Percentiles rank a stretch among this genome's conserved stretches.
Evolutionary conservation across 2,113 vertebrate genomes (phyloP).

Genomic region (Carassius carassius): DNA sequence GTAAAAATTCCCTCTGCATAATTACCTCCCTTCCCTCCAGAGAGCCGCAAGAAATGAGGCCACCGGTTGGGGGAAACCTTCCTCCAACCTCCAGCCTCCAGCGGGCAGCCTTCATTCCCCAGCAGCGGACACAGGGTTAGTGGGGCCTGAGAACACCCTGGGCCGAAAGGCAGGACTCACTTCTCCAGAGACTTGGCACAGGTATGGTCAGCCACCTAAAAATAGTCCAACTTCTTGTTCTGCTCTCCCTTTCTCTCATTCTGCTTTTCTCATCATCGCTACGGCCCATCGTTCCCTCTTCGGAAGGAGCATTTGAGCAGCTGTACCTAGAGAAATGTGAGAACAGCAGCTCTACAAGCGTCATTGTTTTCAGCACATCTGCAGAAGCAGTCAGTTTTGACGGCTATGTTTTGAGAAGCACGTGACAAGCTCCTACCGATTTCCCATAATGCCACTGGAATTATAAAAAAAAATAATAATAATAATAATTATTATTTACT

Average conservation of each 20-base stretch:
- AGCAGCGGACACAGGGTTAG: neutral
- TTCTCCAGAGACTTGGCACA: conserved; percentile 52
- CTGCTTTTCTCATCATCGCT: conserved; percentile 49
- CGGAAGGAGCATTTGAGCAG: conserved; percentile 4
- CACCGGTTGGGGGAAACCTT: conserved; percentile 27
- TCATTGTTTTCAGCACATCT: conserved; percentile 30
- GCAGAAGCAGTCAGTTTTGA: conserved; percentile 33
- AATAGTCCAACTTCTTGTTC: conserved; percentile 46
- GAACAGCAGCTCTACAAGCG: conserved; percentile 2
- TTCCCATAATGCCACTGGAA: conserved; percentile 38
- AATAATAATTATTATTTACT: neutral
- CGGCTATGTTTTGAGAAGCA: conserved; percentile 11
- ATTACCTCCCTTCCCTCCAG: conserved; percentile 39
- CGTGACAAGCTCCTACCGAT: neutral
- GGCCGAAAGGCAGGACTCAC: neutral
- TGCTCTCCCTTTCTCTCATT: neutral
- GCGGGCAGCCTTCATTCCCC: neutral
- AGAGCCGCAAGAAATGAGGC: conserved; percentile 30
- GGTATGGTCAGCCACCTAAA: conserved; percentile 50
- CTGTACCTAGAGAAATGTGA: conserved; percentile 45
- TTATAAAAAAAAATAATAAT: neutral
- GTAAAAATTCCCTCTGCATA: conserved; percentile 28
- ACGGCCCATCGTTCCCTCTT: neutral
- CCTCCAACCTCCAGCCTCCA: neutral
- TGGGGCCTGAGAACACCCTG: conserved; percentile 37